Base-by-base conservation (phyloP, 2,888 invertebrate species). In the Agonopterix arenella region DNA sequence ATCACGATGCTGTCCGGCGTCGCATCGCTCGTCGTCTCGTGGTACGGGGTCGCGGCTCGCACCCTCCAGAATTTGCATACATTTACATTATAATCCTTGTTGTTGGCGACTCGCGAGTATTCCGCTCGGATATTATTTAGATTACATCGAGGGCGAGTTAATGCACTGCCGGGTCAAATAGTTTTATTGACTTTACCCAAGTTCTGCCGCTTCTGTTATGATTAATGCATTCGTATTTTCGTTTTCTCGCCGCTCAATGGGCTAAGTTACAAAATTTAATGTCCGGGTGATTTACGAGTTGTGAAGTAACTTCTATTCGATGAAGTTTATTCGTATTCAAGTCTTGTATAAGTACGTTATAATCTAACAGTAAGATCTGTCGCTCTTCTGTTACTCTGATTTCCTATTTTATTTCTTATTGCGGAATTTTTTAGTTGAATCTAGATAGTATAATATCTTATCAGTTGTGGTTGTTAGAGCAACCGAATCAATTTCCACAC, bases 61-160 rank as follows among this genome's bases (percentile, higher is more conserved):
- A 40, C 70, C 71, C 67, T 68, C 58, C 52, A 54, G 46, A 61
- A 79, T 84, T 83, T 72, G 76, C 84, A 85, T 84, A 81, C 64
- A 81, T 84, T 85, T 80, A 80, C 84, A 82, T 83, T 67, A 76
- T 81, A 80, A 80, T 81, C 79, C 73, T 58, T 64, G 73, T 69
- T 70, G 73, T 71, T 73, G 60, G 60, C 58, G 56, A 62, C 52
- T 58, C 59, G 59, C 28, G 28, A 28, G 28, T 28, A 28, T 28
- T 28, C 28, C 28, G 60, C 60, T 62, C 61, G 59, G 61, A 64
- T 68, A 67, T 64, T 68, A 62, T 66, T 68, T 62, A 66, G 67
- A 69, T 47, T 46, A 44, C 49, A 47, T 44, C 44, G 44, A 44
- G 46, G 40, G 45, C 38, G 54, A 48, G 50, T 47, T 51, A 54